Percentiles rank a stretch among this genome's conserved stretches.
Conservation (phyloP, 2,113 vertebrate genomes). For the Poeciliopsis turrubarensis region DNA sequence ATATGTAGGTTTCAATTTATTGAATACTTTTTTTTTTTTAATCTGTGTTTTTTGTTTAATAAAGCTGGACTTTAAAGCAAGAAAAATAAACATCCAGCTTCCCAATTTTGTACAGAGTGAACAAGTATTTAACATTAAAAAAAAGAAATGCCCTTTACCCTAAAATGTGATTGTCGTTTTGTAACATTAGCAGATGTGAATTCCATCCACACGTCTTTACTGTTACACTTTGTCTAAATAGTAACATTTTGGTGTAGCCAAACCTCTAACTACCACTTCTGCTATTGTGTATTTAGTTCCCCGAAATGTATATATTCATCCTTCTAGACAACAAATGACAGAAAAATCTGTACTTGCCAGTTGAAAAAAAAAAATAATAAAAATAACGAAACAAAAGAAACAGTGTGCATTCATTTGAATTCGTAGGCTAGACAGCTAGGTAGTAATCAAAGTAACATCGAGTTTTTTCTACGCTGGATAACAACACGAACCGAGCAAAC, state of each 20-base stretch:
- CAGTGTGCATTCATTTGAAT: constrained; percentile 54
- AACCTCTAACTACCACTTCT: neutral
- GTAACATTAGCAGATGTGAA: neutral
- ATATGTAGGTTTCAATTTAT: neutral
- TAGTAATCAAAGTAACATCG: constrained; percentile 61
- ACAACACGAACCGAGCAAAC: constrained; percentile 78
- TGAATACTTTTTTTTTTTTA: neutral
- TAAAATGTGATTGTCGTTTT: constrained; percentile 16
- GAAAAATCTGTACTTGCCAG: constrained; percentile 20
- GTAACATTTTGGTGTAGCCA: constrained; percentile 15
- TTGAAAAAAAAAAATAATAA: constrained; percentile 32
- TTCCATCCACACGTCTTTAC: neutral
- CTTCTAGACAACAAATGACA: constrained; percentile 31
- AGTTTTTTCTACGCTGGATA: constrained; percentile 60
- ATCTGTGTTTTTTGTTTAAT: neutral
- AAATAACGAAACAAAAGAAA: neutral
- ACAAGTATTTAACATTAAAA: constrained; percentile 1
- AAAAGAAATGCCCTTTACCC: constrained; percentile 1
- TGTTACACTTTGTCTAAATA: neutral
- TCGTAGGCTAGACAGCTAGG: constrained; percentile 34
- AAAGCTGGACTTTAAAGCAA: constrained; percentile 15
- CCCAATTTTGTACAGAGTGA: constrained; percentile 5
- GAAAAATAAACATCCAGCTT: neutral
- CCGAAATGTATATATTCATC: constrained; percentile 24
- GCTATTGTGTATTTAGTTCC: constrained; percentile 5